Conservation (phyloP, 2,888 invertebrate genomes). For the Schizaphis graminum region DNA sequence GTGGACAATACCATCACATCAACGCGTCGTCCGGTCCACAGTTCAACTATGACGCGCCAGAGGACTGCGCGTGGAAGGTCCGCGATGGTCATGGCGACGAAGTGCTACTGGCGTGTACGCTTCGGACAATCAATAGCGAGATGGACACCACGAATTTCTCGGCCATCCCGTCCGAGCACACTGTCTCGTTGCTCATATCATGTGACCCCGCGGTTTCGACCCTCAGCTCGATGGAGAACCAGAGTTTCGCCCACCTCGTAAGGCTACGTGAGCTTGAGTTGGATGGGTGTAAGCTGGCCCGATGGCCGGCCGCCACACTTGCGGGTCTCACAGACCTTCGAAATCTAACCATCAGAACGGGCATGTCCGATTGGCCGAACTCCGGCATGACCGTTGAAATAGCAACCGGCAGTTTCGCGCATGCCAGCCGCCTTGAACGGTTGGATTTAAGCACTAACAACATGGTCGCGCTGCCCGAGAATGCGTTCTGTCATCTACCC, state of each 20-base stretch:
- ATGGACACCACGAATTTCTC: conserved; percentile 90
- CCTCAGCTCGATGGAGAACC: conserved; percentile 82
- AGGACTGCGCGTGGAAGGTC: conserved; percentile 86
- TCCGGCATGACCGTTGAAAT: conserved; percentile 37
- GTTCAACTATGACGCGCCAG: conserved; percentile 83
- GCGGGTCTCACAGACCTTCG: conserved; percentile 84
- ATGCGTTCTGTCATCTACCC: conserved; percentile 85
- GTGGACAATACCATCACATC: conserved; percentile 5
- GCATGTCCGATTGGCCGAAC: conserved; percentile 86
- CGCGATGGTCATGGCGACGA: conserved; percentile 74
- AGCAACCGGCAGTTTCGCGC: conserved; percentile 76
- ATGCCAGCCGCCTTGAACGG: conserved; percentile 82
- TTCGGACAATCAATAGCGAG: conserved; percentile 88
- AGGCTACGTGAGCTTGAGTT: conserved; percentile 85
- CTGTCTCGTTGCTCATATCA: conserved; percentile 83
- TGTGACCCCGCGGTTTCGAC: conserved; percentile 86
- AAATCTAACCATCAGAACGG: conserved; percentile 87
- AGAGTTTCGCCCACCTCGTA: conserved; percentile 84
- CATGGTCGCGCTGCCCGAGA: conserved; percentile 90
- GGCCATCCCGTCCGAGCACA: conserved; percentile 87
- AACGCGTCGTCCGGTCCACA: conserved; percentile 68
- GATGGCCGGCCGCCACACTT: conserved; percentile 85
- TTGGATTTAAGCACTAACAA: conserved; percentile 90
- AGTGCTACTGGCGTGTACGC: conserved; percentile 83
- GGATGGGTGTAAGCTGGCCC: conserved; percentile 88